phyloP scores from a whole-genome alignment of 2,888 invertebrate genomes.

The Caenorhabditis sp. region DNA sequence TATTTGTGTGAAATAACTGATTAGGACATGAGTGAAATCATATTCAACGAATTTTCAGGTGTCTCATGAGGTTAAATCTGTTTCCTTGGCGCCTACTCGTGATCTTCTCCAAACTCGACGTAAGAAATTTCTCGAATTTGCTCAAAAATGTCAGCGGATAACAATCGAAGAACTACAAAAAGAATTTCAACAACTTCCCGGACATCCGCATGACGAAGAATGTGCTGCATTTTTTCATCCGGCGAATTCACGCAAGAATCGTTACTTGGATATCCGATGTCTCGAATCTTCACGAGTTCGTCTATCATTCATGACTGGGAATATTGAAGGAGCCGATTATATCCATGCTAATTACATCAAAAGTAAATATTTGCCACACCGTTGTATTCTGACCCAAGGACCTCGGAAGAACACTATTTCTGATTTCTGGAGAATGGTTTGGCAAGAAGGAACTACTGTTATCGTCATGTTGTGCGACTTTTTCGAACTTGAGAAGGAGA shows the following conservation, averaged over 20 bases:
- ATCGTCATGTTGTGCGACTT: constrained; percentile 44
- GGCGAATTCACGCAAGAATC: not conserved
- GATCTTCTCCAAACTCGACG: not conserved
- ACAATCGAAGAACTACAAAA: not conserved
- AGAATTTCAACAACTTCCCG: not conserved
- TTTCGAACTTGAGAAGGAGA: constrained; percentile 30
- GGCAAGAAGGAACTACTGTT: constrained; percentile 38
- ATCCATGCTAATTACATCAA: not conserved
- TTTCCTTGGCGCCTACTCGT: not conserved
- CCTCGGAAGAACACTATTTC: constrained; percentile 26
- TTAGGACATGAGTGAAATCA: not conserved
- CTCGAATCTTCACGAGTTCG: not conserved
- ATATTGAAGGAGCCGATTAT: not conserved
- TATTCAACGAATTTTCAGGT: not conserved
- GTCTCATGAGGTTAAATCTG: not conserved
- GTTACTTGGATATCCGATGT: not conserved
- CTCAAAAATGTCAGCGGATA: not conserved
- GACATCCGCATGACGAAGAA: not conserved
- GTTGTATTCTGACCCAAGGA: constrained; percentile 18
- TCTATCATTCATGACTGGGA: not conserved
- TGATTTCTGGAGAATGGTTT: constrained; percentile 48
- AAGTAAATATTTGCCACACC: not conserved
- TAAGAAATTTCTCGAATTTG: not conserved
- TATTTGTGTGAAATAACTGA: no score
- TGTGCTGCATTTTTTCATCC: not conserved